phyloP scores from a whole-genome alignment of 2,797 vertebrate species.

The Falco cherrug region DNA sequence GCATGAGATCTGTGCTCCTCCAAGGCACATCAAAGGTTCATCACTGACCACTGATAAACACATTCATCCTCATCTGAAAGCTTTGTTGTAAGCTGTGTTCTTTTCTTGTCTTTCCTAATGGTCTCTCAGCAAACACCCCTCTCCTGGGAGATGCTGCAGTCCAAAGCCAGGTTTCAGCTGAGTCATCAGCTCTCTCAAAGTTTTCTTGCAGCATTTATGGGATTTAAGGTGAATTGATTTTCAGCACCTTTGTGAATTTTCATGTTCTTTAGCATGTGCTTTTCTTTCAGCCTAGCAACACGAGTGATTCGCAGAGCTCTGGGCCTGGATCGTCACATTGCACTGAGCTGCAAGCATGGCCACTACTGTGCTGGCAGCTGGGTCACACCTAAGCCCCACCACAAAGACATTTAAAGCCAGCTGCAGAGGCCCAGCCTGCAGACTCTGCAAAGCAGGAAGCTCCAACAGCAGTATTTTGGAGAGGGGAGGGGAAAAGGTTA shows the following conservation, averaged over 20 bases:
- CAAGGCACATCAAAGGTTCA: background rate
- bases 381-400: background rate
- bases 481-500: background rate
- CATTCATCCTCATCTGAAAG: slow-evolving; percentile 3
- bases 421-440: background rate
- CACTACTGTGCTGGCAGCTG: background rate
- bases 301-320: accelerated
- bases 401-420: accelerated
- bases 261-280: accelerated
- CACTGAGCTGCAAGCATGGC: background rate
- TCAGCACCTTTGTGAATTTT: background rate
- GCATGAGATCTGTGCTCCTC: background rate
- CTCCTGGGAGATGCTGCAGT: background rate
- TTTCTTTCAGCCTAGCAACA: background rate
- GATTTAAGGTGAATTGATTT: background rate
- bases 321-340: accelerated
- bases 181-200: background rate
- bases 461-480: background rate
- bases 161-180: background rate
- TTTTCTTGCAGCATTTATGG: background rate
- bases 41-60: slow-evolving; percentile 20
- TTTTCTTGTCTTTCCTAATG: background rate
- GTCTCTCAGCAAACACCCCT: background rate
- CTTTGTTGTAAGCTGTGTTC: background rate
- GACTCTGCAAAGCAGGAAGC: background rate